Percentiles rank a stretch among this genome's conserved stretches.
phyloP scores from a whole-genome alignment of 2,113 vertebrate species.

The Myotis davidii region DNA sequence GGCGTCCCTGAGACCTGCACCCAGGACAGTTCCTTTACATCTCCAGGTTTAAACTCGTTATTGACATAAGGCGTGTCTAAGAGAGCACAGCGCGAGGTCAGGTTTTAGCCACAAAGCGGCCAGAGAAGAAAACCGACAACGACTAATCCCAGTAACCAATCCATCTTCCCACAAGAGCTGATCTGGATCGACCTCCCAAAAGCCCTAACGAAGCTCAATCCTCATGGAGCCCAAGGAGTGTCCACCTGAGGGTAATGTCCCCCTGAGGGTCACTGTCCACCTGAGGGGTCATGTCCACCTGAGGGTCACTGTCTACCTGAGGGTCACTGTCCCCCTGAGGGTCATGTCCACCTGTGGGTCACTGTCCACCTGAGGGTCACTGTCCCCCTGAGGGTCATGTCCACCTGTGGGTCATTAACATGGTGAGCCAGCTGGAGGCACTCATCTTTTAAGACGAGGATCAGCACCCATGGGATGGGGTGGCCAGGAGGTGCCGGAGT shows the following conservation, averaged over 20 bases:
- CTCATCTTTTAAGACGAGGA: not conserved
- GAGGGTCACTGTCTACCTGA: no score
- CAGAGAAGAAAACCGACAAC: not conserved
- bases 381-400: no score
- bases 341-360: no score
- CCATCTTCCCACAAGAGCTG: not conserved
- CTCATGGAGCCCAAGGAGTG: conserved; percentile 37
- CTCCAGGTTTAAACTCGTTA: not conserved
- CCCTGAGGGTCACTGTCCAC: no score
- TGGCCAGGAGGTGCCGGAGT: not conserved
- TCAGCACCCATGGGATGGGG: not conserved
- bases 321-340: no score
- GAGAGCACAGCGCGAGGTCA: not conserved
- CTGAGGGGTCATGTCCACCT: no score
- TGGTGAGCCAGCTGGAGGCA: not conserved
- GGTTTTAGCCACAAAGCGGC: not conserved
- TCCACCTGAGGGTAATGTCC: not conserved
- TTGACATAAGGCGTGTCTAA: not conserved
- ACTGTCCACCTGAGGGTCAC: no score
- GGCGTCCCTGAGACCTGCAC: not conserved
- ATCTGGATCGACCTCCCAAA: conserved; percentile 1
- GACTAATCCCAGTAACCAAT: not conserved
- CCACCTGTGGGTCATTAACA: not conserved
- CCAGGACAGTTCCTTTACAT: not conserved
- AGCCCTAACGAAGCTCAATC: not conserved